Conservation (phyloP, 23 tunicate species). For the Trididemnum miniatum region DNA sequence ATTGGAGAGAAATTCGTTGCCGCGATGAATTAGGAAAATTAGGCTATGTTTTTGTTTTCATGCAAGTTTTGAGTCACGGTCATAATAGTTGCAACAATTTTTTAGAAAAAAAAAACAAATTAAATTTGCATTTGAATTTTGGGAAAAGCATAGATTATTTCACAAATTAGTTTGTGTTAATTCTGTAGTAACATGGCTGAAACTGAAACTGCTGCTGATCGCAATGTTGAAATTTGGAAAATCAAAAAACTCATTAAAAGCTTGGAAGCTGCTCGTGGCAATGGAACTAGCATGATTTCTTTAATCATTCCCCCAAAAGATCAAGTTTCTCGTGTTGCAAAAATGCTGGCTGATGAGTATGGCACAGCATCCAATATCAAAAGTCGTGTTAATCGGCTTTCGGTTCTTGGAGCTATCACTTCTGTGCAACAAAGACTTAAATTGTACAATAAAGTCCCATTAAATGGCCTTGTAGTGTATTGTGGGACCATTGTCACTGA, state of each 20-base stretch:
- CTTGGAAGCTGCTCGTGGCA: slow-evolving; percentile 98
- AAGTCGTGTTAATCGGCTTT: slow-evolving; percentile 93
- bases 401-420: slow-evolving; percentile 96
- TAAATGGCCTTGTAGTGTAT: slow-evolving; percentile 97
- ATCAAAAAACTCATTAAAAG: slow-evolving; percentile 95
- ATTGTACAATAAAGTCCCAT: slow-evolving; percentile 91
- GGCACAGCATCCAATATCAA: slow-evolving; percentile 99
- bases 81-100: no score
- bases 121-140: no score
- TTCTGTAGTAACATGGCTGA: slow-evolving; percentile 93
- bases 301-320: slow-evolving; percentile 99
- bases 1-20: no score
- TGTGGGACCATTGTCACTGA: slow-evolving; percentile 99
- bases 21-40: no score
- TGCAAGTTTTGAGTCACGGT: no score
- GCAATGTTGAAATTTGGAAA: slow-evolving; percentile 99
- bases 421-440: slow-evolving; percentile 97
- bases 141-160: no score
- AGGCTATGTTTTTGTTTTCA: no score
- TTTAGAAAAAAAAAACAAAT: no score
- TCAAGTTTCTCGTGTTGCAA: slow-evolving; percentile 90
- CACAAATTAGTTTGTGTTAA: no score
- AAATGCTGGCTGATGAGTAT: slow-evolving; percentile 99
- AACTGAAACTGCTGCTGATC: slow-evolving; percentile 92
- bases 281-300: slow-evolving; percentile 99